A percentile compares a stretch with the other conserved stretches of the same genome.
Evolutionary conservation across 2,797 vertebrate genomes (phyloP).

Genomic region (Chaunax sp.): DNA sequence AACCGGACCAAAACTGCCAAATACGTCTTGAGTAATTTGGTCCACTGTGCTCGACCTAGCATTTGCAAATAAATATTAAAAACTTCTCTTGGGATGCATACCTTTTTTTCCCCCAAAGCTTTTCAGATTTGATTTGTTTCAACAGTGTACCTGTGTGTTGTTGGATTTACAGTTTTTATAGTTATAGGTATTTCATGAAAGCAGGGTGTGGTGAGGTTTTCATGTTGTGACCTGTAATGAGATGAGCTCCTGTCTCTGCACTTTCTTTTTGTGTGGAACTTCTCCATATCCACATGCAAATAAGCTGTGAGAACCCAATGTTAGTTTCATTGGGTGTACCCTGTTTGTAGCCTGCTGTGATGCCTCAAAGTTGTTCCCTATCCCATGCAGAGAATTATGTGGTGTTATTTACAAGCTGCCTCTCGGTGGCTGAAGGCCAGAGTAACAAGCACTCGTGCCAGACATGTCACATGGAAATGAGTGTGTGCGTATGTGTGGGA

Average conservation of each 20-base stretch:
- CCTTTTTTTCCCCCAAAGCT: not conserved
- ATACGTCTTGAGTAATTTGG: not conserved
- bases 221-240: slow-evolving; percentile 34
- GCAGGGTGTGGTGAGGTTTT: slow-evolving; percentile 27
- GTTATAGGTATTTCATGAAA: slow-evolving; percentile 4
- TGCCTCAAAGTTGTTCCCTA: slow-evolving; percentile 7
- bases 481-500: slow-evolving; percentile 6
- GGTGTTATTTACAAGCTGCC: slow-evolving; percentile 45
- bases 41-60: not conserved
- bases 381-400: slow-evolving; percentile 15
- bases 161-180: slow-evolving; percentile 6
- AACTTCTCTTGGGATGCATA: not conserved
- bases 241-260: not conserved
- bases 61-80: not conserved
- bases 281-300: slow-evolving; percentile 3
- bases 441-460: slow-evolving; percentile 45
- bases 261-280: slow-evolving; percentile 31
- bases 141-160: not conserved
- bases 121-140: not conserved
- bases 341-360: not conserved
- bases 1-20: not conserved
- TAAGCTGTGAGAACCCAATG: not conserved
- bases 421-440: slow-evolving; percentile 33
- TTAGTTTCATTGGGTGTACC: slow-evolving; percentile 9
- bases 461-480: slow-evolving; percentile 56